phyloP scores from a whole-genome alignment of 2,888 invertebrate species.

The Megastigmus dorsalis region DNA sequence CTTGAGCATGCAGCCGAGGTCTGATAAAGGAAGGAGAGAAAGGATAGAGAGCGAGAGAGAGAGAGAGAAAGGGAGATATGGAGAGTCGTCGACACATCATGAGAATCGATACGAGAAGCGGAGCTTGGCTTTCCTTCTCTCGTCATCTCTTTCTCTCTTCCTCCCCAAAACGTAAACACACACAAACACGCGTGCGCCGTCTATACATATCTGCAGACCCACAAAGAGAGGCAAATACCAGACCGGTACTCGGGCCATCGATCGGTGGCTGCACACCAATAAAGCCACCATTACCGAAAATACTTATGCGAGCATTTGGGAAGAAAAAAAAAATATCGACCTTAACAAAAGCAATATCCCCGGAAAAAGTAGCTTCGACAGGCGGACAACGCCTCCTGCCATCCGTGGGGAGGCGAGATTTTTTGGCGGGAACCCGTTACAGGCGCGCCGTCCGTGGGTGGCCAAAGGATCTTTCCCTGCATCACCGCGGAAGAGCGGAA shows the following conservation, averaged over 20 bases:
- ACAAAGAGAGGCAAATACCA: not conserved
- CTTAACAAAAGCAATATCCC: not conserved
- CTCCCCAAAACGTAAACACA: conserved; percentile 48
- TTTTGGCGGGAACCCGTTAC: conserved; percentile 26
- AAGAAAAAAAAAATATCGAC: too few relatives aligned
- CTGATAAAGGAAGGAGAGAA: conserved; percentile 28
- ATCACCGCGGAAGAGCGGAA: too few relatives aligned
- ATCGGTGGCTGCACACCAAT: conserved; percentile 21
- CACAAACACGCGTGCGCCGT: not conserved
- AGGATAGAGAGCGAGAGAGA: conserved; percentile 1
- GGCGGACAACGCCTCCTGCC: too few relatives aligned
- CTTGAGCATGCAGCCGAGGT: conserved; percentile 23
- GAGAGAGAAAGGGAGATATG: conserved; percentile 7
- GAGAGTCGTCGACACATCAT: conserved; percentile 35
- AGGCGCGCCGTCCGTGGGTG: too few relatives aligned
- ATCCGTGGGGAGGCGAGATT: too few relatives aligned
- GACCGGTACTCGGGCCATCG: conserved; percentile 11
- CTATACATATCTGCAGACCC: too few relatives aligned
- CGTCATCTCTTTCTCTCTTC: conserved; percentile 28
- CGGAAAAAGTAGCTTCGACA: not conserved
- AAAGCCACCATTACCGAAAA: not conserved
- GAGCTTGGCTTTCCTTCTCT: conserved; percentile 41
- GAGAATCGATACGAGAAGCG: conserved; percentile 46
- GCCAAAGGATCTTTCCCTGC: too few relatives aligned
- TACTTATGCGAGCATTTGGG: too few relatives aligned